Evolutionary conservation across 1,140 invertebrate genomes (phyloP).

Genomic region (Brachionus rubens): DNA sequence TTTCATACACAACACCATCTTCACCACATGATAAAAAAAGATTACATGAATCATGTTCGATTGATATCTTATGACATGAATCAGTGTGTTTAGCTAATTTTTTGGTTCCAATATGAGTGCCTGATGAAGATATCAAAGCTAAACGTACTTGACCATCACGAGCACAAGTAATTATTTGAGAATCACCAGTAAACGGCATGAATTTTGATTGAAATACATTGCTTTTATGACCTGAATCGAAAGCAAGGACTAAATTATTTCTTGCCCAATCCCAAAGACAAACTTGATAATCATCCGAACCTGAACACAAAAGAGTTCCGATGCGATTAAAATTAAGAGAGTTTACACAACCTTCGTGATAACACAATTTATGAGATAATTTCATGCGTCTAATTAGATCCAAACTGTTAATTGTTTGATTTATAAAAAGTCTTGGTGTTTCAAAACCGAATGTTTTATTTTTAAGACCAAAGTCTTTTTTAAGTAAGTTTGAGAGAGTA

Average conservation of each 20-base stretch:
- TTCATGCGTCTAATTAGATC: constrained; percentile 77
- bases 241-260: constrained; percentile 66
- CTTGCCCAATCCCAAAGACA: constrained; percentile 85
- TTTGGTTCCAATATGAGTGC: constrained; percentile 62
- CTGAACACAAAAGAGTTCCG: constrained; percentile 75
- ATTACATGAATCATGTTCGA: constrained; percentile 71
- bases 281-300: constrained; percentile 81
- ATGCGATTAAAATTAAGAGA: constrained; percentile 79
- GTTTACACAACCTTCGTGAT: constrained; percentile 85
- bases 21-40: constrained; percentile 80
- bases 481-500: no score
- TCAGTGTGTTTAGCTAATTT: constrained; percentile 70
- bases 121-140: constrained; percentile 63
- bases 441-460: no score
- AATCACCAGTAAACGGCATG: constrained; percentile 68
- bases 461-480: no score
- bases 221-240: constrained; percentile 74
- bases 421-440: constrained; percentile 62
- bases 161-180: constrained; percentile 78
- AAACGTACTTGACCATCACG: constrained; percentile 79
- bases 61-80: constrained; percentile 73
- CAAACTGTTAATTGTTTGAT: constrained; percentile 74
- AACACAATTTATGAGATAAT: constrained; percentile 72
- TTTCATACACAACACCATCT: constrained; percentile 75
- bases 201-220: constrained; percentile 85